Evolutionary conservation across 1,140 invertebrate species (phyloP).

Genomic region (Colletes latitarsis): DNA sequence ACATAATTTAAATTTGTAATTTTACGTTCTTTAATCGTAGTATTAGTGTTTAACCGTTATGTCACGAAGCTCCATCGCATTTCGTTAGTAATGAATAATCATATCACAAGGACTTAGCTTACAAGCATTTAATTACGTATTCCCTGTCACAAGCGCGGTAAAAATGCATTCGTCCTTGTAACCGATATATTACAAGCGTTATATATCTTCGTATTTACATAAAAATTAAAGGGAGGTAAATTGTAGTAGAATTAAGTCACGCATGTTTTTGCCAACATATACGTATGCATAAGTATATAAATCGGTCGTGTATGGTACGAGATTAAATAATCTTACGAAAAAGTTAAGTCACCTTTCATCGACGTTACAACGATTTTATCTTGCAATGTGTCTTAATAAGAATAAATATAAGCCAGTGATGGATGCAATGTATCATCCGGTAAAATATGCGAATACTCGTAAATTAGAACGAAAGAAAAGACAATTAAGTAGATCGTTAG

Average conservation of each 20-base stretch:
- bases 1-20: conserved; percentile 57
- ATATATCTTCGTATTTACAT: conserved; percentile 56
- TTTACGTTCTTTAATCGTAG: conserved; percentile 51
- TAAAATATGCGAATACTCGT: conserved; percentile 5
- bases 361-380: conserved; percentile 36
- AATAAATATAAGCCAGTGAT: conserved; percentile 9
- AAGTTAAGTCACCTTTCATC: conserved; percentile 47
- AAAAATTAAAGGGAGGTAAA: conserved; percentile 43
- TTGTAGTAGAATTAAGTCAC: conserved; percentile 40
- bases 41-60: conserved; percentile 51
- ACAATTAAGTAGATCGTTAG: conserved; percentile 41
- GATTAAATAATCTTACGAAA: conserved; percentile 40
- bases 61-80: conserved; percentile 34
- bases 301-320: conserved; percentile 22
- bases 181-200: conserved; percentile 57
- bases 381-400: conserved; percentile 2
- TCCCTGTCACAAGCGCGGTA: conserved; percentile 47
- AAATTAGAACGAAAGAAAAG: conserved; percentile 19
- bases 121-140: conserved; percentile 44
- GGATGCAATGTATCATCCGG: background rate
- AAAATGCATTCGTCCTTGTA: conserved; percentile 49
- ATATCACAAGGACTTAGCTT: conserved; percentile 40
- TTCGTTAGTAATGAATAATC: conserved; percentile 52
- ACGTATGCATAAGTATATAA: conserved; percentile 38
- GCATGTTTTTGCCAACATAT: conserved; percentile 28